Evolutionary conservation across 64 coral and sea anemone species (phyloP).

Genomic region (Montipora cactus): DNA sequence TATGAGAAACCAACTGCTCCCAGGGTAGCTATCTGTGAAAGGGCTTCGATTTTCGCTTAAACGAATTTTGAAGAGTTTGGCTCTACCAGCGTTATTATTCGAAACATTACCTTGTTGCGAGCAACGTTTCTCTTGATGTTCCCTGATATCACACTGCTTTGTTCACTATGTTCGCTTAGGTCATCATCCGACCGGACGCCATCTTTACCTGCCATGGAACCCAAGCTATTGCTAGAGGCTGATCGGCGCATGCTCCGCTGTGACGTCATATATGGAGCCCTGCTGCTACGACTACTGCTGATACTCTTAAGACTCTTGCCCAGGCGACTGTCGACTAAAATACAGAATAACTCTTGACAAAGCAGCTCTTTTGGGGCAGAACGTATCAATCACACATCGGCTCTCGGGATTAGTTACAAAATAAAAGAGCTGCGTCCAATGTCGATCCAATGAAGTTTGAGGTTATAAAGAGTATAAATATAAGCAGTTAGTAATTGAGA

Average conservation of each 20-base stretch:
- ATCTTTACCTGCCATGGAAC: slow-evolving; percentile 60
- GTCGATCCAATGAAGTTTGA: no score
- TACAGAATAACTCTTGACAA: no score
- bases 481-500: no score
- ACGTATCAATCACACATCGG: no score
- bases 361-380: no score
- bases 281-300: slow-evolving; percentile 60
- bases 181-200: slow-evolving; percentile 25
- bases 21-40: no score
- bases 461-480: no score
- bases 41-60: no score
- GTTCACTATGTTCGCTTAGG: background rate
- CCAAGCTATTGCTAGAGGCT: slow-evolving; percentile 74
- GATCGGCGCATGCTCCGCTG: slow-evolving; percentile 63
- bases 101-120: background rate
- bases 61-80: no score
- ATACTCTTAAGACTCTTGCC: slow-evolving; percentile 73
- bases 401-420: no score
- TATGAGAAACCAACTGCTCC: no score
- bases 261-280: slow-evolving; percentile 78
- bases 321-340: slow-evolving; percentile 36
- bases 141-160: background rate
- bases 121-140: background rate
- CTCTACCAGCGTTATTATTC: background rate
- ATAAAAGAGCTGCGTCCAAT: no score